Base-by-base conservation (phyloP, 2,888 invertebrate genomes). In the Meganola albula region DNA sequence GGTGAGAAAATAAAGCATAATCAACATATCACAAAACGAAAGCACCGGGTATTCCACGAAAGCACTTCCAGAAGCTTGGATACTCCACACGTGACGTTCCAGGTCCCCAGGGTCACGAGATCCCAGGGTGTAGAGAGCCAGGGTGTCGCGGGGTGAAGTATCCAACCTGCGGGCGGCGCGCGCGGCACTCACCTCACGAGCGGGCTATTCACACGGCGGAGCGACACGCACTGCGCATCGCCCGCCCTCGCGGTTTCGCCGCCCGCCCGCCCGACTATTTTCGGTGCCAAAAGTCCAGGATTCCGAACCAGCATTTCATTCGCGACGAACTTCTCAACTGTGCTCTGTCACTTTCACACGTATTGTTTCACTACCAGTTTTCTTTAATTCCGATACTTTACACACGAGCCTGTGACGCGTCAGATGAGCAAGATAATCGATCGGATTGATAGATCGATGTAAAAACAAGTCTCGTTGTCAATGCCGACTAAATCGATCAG, bases 191-290 rank as follows among this genome's bases (percentile, higher is more conserved):
- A 84, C 84, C 84, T 83, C 80, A 73, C 76, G 75, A 69, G 74
- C 84, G 83, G 77, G 84, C 76, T 84, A 70, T 84, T 83, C 76
- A 75, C 73, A 78, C 84, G 85, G 85, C 85, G 85, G 85, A 85
- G 85, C 85, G 85, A 75, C 85, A 75, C 84, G 84, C 84, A 85
- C 84, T 84, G 83, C 75, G 74, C 69, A 63, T 67, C 66, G 68
- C 71, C 74, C 73, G 71, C 74, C 74, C 74, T 64, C 63, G 67
- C 58, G 55, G 55, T 60, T 58, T 54, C 62, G 52, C 71, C 72
- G 72, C 74, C 66, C 74, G 71, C 75, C 75, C 78, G 74, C 78
- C 71, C 70, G 75, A 76, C 83, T 84, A 84, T 85, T 85, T 85
- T 84, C 73, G 84, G 84, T 79, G 83, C 79, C 83, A 84, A 84